phyloP scores from a whole-genome alignment of 2,113 vertebrate genomes.

The Macquaria australasica region DNA sequence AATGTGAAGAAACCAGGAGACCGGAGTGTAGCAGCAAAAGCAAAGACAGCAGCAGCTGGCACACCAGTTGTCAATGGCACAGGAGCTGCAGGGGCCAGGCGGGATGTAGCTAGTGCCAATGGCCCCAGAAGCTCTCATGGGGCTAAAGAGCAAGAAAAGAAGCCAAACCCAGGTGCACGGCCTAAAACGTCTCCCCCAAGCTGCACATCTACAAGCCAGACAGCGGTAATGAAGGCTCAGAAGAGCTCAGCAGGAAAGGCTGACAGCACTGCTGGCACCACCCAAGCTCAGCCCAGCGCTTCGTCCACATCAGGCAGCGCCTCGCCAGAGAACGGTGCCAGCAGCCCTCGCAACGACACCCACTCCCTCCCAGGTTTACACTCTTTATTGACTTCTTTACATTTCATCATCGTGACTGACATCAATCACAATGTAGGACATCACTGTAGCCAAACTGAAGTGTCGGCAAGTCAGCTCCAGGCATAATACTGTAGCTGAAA shows the following conservation, averaged over 20 bases:
- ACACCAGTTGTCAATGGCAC: slow-evolving; percentile 86
- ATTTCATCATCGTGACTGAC: slow-evolving; percentile 37
- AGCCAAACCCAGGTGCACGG: slow-evolving; percentile 86
- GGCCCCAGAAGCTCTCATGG: slow-evolving; percentile 83
- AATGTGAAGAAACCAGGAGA: slow-evolving; percentile 86
- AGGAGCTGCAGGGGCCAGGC: slow-evolving; percentile 77
- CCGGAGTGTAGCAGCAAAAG: slow-evolving; percentile 84
- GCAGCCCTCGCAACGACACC: slow-evolving; percentile 76
- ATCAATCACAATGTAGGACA: slow-evolving; percentile 33
- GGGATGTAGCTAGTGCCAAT: slow-evolving; percentile 78
- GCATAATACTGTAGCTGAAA: background rate
- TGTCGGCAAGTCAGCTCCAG: slow-evolving; percentile 17
- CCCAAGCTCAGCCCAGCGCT: slow-evolving; percentile 57
- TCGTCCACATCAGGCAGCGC: slow-evolving; percentile 82
- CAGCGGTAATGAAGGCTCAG: slow-evolving; percentile 80
- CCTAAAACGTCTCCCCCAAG: slow-evolving; percentile 86
- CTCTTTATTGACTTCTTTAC: slow-evolving; percentile 58
- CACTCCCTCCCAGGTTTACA: slow-evolving; percentile 79
- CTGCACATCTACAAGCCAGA: slow-evolving; percentile 75
- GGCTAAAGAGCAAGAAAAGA: slow-evolving; percentile 85
- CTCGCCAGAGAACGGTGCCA: slow-evolving; percentile 82
- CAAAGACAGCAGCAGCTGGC: slow-evolving; percentile 85
- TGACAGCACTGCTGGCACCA: slow-evolving; percentile 64
- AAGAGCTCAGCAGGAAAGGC: slow-evolving; percentile 83
- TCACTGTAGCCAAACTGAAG: slow-evolving; percentile 15